Percentiles rank a stretch among this genome's conserved stretches.
Conservation (phyloP, 2,113 vertebrate genomes). For the Heptranchias perlo region DNA sequence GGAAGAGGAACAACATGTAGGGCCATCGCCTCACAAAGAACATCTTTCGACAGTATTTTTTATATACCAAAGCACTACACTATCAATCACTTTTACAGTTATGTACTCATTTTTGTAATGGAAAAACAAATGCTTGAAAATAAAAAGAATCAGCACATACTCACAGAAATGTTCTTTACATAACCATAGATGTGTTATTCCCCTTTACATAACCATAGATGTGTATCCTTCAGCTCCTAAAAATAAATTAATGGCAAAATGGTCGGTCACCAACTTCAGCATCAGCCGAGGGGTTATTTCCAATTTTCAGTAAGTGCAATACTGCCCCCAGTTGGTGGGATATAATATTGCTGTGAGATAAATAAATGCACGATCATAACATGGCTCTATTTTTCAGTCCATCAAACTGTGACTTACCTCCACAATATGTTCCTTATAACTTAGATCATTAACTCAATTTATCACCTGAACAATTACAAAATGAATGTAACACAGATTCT, state of each 20-base stretch:
- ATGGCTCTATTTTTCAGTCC: background rate
- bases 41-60: too few relatives aligned
- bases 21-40: background rate
- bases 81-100: background rate
- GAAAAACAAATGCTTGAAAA: background rate
- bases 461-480: background rate
- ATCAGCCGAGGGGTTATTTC: background rate
- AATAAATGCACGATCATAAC: background rate
- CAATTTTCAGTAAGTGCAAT: background rate
- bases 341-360: background rate
- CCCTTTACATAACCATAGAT: background rate
- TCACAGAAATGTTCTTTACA: background rate
- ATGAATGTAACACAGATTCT: background rate
- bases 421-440: background rate
- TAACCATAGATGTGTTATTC: too few relatives aligned
- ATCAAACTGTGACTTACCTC: background rate
- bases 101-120: background rate
- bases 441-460: background rate
- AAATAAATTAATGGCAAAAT: background rate
- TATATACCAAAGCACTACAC: background rate
- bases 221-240: background rate
- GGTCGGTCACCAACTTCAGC: background rate
- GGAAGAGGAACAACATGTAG: background rate
- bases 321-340: background rate
- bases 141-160: background rate